Evolutionary conservation across 2,113 vertebrate genomes (phyloP).

Genomic region (Hydrolagus affinis): DNA sequence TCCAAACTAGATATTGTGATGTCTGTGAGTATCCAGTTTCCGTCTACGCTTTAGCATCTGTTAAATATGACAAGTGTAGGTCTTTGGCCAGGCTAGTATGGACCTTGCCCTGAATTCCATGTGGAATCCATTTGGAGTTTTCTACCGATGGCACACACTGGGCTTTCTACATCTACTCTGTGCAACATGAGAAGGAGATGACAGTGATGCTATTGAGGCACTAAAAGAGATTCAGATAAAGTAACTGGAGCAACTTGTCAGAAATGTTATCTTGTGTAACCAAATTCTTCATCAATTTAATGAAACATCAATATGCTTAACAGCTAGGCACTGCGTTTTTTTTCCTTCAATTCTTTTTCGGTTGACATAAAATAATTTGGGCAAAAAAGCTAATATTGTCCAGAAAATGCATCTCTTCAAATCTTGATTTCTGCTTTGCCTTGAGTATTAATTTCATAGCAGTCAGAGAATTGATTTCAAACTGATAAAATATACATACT

Average conservation of each 20-base stretch:
- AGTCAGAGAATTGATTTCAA: neutral
- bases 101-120: too few relatives aligned
- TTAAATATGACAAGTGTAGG: slow-evolving; percentile 55
- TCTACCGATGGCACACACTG: neutral
- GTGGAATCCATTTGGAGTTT: neutral
- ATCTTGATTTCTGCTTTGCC: neutral
- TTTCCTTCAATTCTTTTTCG: neutral
- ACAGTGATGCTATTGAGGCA: slow-evolving; percentile 29
- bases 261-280: slow-evolving; percentile 48
- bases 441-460: neutral
- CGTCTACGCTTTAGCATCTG: slow-evolving; percentile 64
- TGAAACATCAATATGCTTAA: slow-evolving; percentile 44
- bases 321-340: slow-evolving; percentile 31
- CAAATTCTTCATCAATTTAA: slow-evolving; percentile 44
- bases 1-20: slow-evolving; percentile 72
- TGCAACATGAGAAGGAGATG: slow-evolving; percentile 33
- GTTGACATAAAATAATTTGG: neutral
- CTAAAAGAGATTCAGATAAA: slow-evolving; percentile 42
- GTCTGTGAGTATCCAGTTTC: slow-evolving; percentile 75
- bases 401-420: neutral
- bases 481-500: neutral
- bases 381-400: neutral
- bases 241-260: slow-evolving; percentile 46
- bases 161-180: too few relatives aligned
- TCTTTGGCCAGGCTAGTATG: neutral